Percentiles rank a stretch among this genome's conserved stretches.
phyloP scores from a whole-genome alignment of 2,113 vertebrate genomes.

The Pyrgilauda ruficollis region DNA sequence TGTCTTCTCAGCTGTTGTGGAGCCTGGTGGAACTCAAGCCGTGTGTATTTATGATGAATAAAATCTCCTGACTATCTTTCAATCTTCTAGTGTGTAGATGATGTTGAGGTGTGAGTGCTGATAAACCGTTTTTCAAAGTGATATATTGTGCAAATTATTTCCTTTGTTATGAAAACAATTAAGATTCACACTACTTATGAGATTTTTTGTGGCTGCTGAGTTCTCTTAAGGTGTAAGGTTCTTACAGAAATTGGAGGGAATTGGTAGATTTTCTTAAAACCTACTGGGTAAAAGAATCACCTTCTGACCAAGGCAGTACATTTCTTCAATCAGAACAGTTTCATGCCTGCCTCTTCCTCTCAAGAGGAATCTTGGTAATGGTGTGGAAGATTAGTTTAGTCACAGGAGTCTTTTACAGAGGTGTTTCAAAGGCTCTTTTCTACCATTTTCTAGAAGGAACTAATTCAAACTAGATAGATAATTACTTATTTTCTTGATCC shows the following conservation, averaged over 20 bases:
- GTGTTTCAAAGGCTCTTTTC: conserved; percentile 21
- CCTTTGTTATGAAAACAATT: background rate
- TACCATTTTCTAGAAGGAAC: conserved; percentile 2
- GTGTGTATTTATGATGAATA: background rate
- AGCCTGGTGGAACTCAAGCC: background rate
- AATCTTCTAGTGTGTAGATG: background rate
- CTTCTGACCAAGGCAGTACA: background rate
- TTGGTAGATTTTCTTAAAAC: background rate
- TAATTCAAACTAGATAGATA: background rate
- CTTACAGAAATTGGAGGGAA: background rate
- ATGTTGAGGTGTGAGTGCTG: background rate
- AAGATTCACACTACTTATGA: background rate
- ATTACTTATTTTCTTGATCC: background rate
- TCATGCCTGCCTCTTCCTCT: background rate
- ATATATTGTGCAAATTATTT: background rate
- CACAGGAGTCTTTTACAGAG: background rate
- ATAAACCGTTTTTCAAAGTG: conserved; percentile 10
- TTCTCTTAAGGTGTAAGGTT: background rate
- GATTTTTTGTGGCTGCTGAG: background rate
- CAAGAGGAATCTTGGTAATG: background rate
- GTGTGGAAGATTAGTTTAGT: conserved; percentile 17
- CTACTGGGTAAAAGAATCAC: background rate
- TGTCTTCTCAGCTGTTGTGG: background rate
- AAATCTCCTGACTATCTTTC: background rate
- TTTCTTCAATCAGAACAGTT: background rate